A percentile compares a stretch with the other conserved stretches of the same genome.
phyloP scores from a whole-genome alignment of 2,888 invertebrate species.

The Drosophila lacicola region DNA sequence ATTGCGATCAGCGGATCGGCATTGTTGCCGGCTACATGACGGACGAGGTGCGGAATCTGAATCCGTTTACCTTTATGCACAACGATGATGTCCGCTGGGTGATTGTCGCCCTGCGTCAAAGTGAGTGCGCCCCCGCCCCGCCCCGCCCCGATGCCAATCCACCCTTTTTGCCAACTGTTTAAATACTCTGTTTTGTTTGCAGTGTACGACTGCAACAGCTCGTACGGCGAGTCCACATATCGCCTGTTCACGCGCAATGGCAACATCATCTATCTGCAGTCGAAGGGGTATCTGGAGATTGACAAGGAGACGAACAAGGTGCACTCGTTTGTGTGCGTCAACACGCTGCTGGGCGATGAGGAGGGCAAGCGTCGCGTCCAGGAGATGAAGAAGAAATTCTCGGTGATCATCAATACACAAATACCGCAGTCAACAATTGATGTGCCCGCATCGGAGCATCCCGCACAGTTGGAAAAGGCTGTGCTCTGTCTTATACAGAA shows the following conservation, averaged over 20 bases:
- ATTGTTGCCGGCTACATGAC: conserved; percentile 95
- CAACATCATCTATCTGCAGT: conserved; percentile 93
- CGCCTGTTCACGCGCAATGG: conserved; percentile 92
- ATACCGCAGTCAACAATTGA: conserved; percentile 83
- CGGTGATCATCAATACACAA: conserved; percentile 88
- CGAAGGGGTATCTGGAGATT: conserved; percentile 93
- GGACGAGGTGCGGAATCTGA: conserved; percentile 94
- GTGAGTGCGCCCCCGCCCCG: conserved; percentile 86
- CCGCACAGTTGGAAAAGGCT: conserved; percentile 89
- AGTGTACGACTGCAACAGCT: conserved; percentile 94
- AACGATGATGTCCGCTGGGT: conserved; percentile 95
- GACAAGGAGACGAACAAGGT: conserved; percentile 91
- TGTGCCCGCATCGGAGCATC: conserved; percentile 89
- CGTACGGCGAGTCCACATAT: conserved; percentile 94
- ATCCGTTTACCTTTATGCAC: conserved; percentile 96
- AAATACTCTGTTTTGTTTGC: conserved; percentile 26
- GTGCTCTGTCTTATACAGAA: conserved; percentile 89
- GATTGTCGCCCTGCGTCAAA: conserved; percentile 93
- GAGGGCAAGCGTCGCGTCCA: conserved; percentile 90
- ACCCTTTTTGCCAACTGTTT: background rate
- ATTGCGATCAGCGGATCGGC: conserved; percentile 96
- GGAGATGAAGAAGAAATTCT: conserved; percentile 93
- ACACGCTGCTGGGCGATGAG: conserved; percentile 90
- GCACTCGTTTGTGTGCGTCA: conserved; percentile 94
- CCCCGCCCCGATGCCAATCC: too few relatives aligned